phyloP scores from a whole-genome alignment of 2,113 vertebrate genomes.

The Aspiorhynchus laticeps region DNA sequence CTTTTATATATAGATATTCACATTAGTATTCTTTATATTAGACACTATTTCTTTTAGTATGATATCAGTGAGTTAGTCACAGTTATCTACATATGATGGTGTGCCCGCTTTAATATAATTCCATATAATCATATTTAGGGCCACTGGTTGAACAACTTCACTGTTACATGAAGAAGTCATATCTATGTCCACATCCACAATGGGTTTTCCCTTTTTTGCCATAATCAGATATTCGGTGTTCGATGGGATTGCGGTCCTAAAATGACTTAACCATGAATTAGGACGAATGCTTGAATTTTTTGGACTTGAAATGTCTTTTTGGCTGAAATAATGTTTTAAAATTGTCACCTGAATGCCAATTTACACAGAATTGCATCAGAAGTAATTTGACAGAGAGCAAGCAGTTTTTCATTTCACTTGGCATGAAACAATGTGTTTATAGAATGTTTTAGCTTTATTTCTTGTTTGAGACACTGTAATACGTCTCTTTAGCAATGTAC shows the following conservation, averaged over 20 bases:
- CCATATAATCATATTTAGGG: neutral
- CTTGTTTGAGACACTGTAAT: neutral
- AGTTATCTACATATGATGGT: neutral
- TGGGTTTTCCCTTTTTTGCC: neutral
- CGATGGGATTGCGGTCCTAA: neutral
- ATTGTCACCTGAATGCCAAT: neutral
- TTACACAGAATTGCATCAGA: neutral
- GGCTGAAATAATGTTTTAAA: neutral
- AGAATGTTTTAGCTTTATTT: neutral
- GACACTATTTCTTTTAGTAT: neutral
- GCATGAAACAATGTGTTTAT: neutral
- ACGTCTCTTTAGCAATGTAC: neutral
- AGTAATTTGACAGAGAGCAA: neutral
- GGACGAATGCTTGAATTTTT: neutral
- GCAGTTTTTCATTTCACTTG: neutral
- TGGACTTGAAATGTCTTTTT: neutral
- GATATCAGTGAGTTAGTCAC: neutral
- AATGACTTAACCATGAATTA: neutral
- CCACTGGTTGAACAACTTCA: constrained; percentile 8
- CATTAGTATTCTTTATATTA: neutral
- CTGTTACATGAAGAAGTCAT: neutral
- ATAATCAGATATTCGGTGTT: neutral
- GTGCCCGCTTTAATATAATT: neutral
- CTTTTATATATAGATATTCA: constrained; percentile 19
- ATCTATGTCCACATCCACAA: neutral